Percentiles rank a stretch among this genome's conserved stretches.
These are phyloP conservation scores for Tetrax tetrax DNA, from an alignment of 2,113 vertebrate species.

Conservation along the genomic window DNA sequence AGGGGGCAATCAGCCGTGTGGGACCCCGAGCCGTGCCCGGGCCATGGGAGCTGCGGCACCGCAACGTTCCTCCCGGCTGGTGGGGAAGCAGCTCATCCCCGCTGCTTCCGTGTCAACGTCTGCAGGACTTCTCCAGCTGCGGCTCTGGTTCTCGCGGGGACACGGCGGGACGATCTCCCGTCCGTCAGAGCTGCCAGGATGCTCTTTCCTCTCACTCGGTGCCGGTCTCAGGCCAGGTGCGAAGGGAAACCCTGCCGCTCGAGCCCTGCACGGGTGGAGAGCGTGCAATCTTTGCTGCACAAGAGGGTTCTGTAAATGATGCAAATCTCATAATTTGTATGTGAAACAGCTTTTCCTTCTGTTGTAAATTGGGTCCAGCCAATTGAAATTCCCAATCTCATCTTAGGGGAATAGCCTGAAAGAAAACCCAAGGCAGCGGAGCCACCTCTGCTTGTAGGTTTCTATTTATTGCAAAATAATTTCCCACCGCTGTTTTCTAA, in stretches of 20 bases:
- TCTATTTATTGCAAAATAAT: slow-evolving; percentile 41
- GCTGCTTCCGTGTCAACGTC: accelerated
- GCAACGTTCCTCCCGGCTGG: background rate
- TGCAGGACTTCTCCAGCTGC: background rate
- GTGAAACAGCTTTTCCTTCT: background rate
- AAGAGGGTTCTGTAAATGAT: background rate
- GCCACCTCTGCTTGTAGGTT: background rate
- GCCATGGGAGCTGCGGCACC: too few species aligned
- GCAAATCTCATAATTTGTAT: background rate
- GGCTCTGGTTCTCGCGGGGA: background rate
- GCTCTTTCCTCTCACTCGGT: background rate
- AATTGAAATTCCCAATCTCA: background rate
- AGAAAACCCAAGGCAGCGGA: slow-evolving; percentile 11
- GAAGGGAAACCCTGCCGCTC: background rate
- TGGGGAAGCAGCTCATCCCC: background rate
- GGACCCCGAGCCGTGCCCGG: background rate
- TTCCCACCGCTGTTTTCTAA: slow-evolving; percentile 55
- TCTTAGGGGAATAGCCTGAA: background rate
- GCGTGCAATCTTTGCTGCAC: accelerated
- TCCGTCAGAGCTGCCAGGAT: background rate
- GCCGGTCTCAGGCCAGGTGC: background rate
- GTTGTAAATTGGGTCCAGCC: background rate
- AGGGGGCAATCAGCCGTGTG: too few species aligned
- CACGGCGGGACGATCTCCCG: accelerated
- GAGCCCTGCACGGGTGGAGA: background rate